Evolutionary conservation across 1,140 invertebrate species (phyloP).

Genomic region (Rhagoletis zephyria): DNA sequence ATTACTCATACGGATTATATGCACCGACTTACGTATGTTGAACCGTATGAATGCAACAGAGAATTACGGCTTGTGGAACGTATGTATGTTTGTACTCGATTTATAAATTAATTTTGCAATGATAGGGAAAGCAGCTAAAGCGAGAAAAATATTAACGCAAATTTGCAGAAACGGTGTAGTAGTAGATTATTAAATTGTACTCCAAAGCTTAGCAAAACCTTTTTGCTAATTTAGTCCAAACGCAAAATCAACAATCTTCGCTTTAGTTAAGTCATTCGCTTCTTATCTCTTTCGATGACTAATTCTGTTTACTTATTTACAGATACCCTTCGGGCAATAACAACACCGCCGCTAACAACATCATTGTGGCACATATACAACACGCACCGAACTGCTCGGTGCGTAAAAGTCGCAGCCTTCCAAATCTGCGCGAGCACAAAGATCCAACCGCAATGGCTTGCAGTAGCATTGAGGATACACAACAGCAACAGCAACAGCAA

Average conservation of each 20-base stretch:
- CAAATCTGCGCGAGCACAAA: slow-evolving; percentile 77
- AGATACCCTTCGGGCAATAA: slow-evolving; percentile 87
- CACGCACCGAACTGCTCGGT: slow-evolving; percentile 66
- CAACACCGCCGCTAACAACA: slow-evolving; percentile 75
- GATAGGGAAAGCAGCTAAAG: neutral
- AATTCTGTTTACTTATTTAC: slow-evolving; percentile 55
- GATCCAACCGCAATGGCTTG: slow-evolving; percentile 52
- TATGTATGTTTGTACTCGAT: neutral
- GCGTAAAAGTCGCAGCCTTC: slow-evolving; percentile 83
- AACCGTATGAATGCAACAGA: neutral
- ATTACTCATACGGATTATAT: slow-evolving; percentile 52
- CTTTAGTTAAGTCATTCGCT: too few relatives aligned
- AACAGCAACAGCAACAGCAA: slow-evolving; percentile 58
- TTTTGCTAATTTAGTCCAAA: neutral
- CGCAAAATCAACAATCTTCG: neutral
- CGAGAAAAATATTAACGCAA: slow-evolving; percentile 10
- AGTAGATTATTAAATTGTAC: neutral
- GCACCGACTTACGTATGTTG: neutral
- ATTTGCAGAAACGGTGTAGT: neutral
- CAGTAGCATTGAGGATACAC: slow-evolving; percentile 53
- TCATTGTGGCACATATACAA: slow-evolving; percentile 66
- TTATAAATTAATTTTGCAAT: neutral
- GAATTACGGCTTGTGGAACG: slow-evolving; percentile 22
- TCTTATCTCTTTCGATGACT: neutral
- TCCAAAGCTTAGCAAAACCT: neutral